Percentiles rank a stretch among this genome's conserved stretches.
These are phyloP conservation scores for Saturnia japonica DNA, from an alignment of 2,888 invertebrate species.

Conservation along the genomic window DNA sequence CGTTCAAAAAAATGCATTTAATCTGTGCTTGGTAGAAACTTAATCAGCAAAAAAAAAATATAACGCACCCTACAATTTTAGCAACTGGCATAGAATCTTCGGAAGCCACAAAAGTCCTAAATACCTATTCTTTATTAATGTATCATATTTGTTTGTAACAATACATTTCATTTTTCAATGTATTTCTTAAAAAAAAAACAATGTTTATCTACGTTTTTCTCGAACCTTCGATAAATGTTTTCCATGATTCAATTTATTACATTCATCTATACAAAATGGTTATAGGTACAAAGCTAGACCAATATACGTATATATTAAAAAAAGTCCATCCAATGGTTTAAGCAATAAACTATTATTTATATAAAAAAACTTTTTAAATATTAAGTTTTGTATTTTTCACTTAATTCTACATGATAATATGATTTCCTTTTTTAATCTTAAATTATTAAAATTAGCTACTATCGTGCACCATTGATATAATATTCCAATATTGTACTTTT, in stretches of 20 bases:
- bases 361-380: background rate
- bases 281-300: too few species aligned
- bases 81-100: background rate
- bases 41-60: background rate
- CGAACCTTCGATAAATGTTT: too few species aligned
- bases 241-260: too few species aligned
- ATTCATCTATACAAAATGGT: too few species aligned
- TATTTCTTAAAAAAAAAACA: background rate
- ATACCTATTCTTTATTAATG: background rate
- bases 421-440: background rate
- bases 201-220: too few species aligned
- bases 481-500: background rate
- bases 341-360: too few species aligned
- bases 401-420: background rate
- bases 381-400: background rate
- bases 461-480: background rate
- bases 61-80: background rate
- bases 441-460: background rate
- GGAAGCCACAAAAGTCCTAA: background rate
- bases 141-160: background rate
- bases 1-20: background rate
- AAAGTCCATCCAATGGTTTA: too few species aligned
- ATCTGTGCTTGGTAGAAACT: background rate
- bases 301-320: too few species aligned
- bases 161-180: background rate